Conservation (phyloP, 1,140 invertebrate species). For the Physella acuta region DNA sequence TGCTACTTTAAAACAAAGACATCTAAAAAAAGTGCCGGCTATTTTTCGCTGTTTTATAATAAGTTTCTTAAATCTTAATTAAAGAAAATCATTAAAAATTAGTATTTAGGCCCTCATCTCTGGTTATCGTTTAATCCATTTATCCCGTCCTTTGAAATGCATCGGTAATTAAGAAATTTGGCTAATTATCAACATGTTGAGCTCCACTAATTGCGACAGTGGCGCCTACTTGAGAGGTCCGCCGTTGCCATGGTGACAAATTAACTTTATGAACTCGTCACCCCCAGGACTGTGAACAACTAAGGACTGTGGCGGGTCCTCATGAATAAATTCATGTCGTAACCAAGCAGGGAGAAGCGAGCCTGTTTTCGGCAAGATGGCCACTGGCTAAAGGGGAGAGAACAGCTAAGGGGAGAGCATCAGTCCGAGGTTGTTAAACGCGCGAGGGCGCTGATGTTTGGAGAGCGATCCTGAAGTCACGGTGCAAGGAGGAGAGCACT, state of each 20-base stretch:
- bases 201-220: background rate
- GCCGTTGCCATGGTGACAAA: background rate
- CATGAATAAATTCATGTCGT: constrained; percentile 20
- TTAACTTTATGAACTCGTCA: background rate
- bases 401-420: constrained; percentile 8
- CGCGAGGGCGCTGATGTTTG: background rate
- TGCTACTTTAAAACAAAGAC: too few species aligned
- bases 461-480: background rate
- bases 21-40: too few species aligned
- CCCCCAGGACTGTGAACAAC: background rate
- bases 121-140: background rate
- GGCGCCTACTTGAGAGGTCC: background rate
- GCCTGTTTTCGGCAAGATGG: constrained; percentile 13
- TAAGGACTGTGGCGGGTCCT: background rate
- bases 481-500: constrained; percentile 4
- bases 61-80: too few species aligned
- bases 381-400: too few species aligned
- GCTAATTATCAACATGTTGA: background rate
- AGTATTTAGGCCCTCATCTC: background rate
- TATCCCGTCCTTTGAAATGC: background rate
- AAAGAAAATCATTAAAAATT: background rate
- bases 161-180: background rate
- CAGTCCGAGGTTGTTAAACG: constrained; percentile 15
- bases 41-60: too few species aligned
- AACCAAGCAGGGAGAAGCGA: constrained; percentile 9